Base-by-base conservation (phyloP, 2,113 vertebrate genomes). In the Quiscalus mexicanus region DNA sequence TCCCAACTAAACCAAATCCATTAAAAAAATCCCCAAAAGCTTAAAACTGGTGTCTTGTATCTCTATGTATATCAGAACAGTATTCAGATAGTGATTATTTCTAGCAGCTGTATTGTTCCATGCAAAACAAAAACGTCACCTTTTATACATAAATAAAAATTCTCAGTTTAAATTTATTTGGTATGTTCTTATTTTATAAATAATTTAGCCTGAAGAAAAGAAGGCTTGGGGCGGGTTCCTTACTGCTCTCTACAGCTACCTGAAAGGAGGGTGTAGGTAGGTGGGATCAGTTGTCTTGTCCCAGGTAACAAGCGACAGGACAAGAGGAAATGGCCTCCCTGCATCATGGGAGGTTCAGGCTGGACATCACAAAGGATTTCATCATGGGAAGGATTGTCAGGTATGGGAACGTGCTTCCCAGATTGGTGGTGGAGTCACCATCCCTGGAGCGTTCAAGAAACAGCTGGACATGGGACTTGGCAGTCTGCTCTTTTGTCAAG, bases 211-310 rank as follows among this genome's bases (percentile, higher is more conserved):
- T 25, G 16, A 20, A 49, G 16, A n/a, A 67, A 58, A 58, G 6
- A 37, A 65, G 25, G 10, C 11, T 49, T 1, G 0, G 16, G 3
- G 7, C 37, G 25, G 15, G 5, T 10, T 5, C 7, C 1, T 41
- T 58, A 16, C 5, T 24, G 20, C 31, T 35, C 16, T 67, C 24
- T 35, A n/a, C 10, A 65, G 19, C 15, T 15, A 12, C 30, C 52
- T 35, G 35, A 41, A 33, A 56, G 15, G 7, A 55, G 9, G 11
- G 5, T 24, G n/a, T 15, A 23, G 23, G 24, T 27, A 65, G 70
- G 10, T 30, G 35, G 30, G 35, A 41, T n/a, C 28, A 15, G 41
- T 15, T 15, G 11, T 55, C 41, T 75, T 41, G 30, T 30, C 12
- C 50, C 60, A 41, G 24, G 12, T 8, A 47, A 41, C 4, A 64